Base-by-base conservation (phyloP, 2,113 vertebrate genomes). In the Otocyon megalotis region DNA sequence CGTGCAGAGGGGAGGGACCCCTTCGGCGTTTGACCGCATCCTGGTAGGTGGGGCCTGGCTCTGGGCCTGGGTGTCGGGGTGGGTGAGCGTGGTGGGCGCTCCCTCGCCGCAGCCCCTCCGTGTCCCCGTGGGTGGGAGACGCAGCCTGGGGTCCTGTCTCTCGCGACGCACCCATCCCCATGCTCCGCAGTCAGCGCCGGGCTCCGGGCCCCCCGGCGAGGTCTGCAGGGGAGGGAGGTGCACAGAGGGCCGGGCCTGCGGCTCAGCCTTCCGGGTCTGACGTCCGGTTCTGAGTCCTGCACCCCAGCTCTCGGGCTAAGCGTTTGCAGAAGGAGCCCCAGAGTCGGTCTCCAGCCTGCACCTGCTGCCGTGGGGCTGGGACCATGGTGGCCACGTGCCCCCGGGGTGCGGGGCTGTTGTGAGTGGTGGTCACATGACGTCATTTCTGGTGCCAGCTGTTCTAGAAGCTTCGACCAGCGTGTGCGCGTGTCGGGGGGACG, bases 1-100 rank as follows among this genome's bases (percentile, higher is more conserved):
- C 0, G 99, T 99, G 94, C 99, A 99, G 98, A 98, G 99, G 2
- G 99, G 99, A 74, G 99, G 99, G 89, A 99, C 99, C 0, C 99
- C 99, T 0, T 99, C 99, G 0, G 99, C 99, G 0, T 99, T 99
- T 0, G 99, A 99, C 98, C 99, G 99, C 0, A 98, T 99, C 62
- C 98, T 99, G 99, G 99, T 99, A 99, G 98, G 99, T 97, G 80
- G 88, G 56, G 56, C 1, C 0, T 37, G 0, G 0, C 58, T 43
- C 32, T 2, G 88, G 50, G 4, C 3, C 26, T 4, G 19, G 37
- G 24, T 3, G 20, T 13, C 11, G 1, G 4, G 19, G 10, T 3
- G 10, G 2, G 67, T 12, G 58, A 2, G 1, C 0, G n/a, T 0
- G 11, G 8, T 0, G 8, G 6, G 26, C 22, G 0, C 8, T 22